A percentile compares a stretch with the other conserved stretches of the same genome.
Evolutionary conservation across 2,888 invertebrate genomes (phyloP).

Genomic region (Anthophora plumipes): DNA sequence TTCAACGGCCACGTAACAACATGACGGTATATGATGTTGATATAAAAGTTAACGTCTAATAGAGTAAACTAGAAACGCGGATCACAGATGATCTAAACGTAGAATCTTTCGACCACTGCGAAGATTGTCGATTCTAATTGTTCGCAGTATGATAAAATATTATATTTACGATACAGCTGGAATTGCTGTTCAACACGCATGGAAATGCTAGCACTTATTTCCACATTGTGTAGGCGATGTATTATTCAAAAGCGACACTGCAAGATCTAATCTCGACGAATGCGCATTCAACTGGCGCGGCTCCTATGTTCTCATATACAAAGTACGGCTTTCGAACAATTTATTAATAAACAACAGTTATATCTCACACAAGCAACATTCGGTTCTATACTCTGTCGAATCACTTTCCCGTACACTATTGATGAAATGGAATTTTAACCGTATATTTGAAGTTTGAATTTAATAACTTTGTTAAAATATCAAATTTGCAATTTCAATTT

Average conservation of each 20-base stretch:
- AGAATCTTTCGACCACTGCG: neutral
- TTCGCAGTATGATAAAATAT: slow-evolving; percentile 1
- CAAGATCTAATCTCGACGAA: slow-evolving; percentile 40
- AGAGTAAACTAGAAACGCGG: neutral
- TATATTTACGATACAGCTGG: slow-evolving; percentile 20
- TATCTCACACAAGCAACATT: slow-evolving; percentile 3
- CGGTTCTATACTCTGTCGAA: neutral
- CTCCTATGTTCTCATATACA: neutral
- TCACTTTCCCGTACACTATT: neutral
- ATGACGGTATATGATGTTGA: neutral
- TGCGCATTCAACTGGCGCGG: slow-evolving; percentile 20
- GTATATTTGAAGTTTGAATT: neutral
- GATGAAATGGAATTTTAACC: neutral
- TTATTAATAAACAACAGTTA: slow-evolving; percentile 31
- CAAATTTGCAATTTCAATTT: neutral
- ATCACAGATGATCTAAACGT: neutral
- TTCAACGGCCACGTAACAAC: too few species aligned
- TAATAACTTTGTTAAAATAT: neutral
- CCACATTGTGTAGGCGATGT: slow-evolving; percentile 30
- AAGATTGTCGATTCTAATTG: slow-evolving; percentile 14
- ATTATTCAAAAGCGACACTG: slow-evolving; percentile 47
- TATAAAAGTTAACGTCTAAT: neutral
- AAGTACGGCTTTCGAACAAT: slow-evolving; percentile 18
- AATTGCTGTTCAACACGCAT: slow-evolving; percentile 43
- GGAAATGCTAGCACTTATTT: slow-evolving; percentile 41